These are phyloP conservation scores for Argya squamiceps DNA, from an alignment of 2,797 vertebrate species.

Conservation along the genomic window DNA sequence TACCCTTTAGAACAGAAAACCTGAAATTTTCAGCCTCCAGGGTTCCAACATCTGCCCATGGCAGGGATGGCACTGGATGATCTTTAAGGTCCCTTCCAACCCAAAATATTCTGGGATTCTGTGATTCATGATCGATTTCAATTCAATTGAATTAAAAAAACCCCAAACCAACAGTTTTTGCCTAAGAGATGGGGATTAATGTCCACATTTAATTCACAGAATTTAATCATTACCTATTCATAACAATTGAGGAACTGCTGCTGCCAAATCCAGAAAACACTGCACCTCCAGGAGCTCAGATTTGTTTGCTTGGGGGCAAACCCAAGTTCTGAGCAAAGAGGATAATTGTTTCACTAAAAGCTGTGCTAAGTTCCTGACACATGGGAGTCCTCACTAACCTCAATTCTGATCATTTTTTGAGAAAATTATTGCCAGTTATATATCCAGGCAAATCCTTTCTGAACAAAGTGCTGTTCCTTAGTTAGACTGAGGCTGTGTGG, in stretches of 20 bases:
- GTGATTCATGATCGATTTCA: not conserved
- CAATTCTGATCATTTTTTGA: not conserved
- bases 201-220: constrained; percentile 5
- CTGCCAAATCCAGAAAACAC: not conserved
- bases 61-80: rapidly evolving
- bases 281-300: not conserved
- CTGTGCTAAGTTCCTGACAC: not conserved
- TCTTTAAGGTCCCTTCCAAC: not conserved
- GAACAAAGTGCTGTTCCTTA: not conserved
- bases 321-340: not conserved
- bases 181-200: not conserved
- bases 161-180: not conserved
- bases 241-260: not conserved
- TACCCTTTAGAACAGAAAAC: no score
- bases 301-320: not conserved
- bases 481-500: not conserved
- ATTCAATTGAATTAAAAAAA: not conserved
- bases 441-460: not conserved
- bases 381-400: not conserved
- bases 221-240: constrained; percentile 30
- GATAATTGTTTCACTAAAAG: not conserved
- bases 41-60: no score
- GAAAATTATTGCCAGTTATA: not conserved
- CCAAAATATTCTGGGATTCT: not conserved
- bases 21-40: no score